These are phyloP conservation scores for Calcarius lapponicus DNA, from an alignment of 2,797 vertebrate genomes.

Conservation along the genomic window DNA sequence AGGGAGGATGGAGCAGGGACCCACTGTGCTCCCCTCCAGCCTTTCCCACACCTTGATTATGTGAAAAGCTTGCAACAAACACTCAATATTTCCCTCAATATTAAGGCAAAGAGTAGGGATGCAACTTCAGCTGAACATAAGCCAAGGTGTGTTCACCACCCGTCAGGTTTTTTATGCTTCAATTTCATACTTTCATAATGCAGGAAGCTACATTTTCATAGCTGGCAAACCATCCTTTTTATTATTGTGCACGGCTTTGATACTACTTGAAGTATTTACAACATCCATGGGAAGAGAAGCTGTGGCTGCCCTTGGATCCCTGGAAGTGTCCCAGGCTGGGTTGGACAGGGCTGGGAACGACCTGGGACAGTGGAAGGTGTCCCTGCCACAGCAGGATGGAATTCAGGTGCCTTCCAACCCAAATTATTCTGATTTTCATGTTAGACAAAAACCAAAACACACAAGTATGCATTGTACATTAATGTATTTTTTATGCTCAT, in stretches of 20 bases:
- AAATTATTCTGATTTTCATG: not conserved
- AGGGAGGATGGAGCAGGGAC: not conserved
- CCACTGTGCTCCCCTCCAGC: not conserved
- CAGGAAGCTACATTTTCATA: not conserved
- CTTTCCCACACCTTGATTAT: fast-evolving
- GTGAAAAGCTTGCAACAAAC: not conserved
- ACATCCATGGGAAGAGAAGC: not conserved
- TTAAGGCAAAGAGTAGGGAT: fast-evolving
- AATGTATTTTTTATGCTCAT: conserved; percentile 38
- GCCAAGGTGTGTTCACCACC: fast-evolving
- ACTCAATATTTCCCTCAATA: fast-evolving
- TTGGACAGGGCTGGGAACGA: fast-evolving
- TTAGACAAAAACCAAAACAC: not conserved
- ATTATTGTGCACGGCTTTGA: not conserved
- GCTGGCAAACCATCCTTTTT: not conserved
- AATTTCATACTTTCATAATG: not conserved
- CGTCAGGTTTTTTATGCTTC: not conserved
- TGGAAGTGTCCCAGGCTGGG: not conserved
- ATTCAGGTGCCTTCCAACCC: not conserved
- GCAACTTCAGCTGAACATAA: not conserved
- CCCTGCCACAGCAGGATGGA: not conserved
- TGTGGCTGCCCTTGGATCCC: not conserved
- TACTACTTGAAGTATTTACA: not conserved
- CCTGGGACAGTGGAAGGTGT: not conserved
- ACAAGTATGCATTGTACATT: not conserved